These are phyloP conservation scores for Habrosyne pyritoides DNA, from an alignment of 2,888 invertebrate species.

Conservation along the genomic window DNA sequence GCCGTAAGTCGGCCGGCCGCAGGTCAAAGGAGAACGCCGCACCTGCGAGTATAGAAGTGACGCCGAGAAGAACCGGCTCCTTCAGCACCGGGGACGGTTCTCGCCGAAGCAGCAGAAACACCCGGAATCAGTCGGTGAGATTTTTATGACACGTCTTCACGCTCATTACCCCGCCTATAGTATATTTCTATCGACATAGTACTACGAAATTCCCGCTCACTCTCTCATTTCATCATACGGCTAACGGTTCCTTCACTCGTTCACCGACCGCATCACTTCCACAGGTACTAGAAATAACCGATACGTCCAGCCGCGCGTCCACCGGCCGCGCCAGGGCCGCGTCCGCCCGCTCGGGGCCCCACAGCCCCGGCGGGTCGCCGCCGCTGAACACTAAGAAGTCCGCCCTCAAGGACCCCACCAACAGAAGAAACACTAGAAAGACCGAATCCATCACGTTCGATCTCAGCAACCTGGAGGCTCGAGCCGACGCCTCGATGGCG, in stretches of 20 bases:
- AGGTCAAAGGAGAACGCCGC: slow-evolving; percentile 14
- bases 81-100: slow-evolving; percentile 7
- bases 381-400: slow-evolving; percentile 60
- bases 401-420: slow-evolving; percentile 57
- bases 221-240: no score
- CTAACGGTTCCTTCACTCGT: no score
- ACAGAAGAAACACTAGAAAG: slow-evolving; percentile 49
- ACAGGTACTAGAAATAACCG: slow-evolving; percentile 45
- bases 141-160: no score
- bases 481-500: slow-evolving; percentile 25
- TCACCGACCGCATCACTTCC: no score
- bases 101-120: slow-evolving; percentile 19
- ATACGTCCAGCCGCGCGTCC: slow-evolving; percentile 31
- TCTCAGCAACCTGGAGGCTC: slow-evolving; percentile 60
- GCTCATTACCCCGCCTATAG: no score
- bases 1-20: slow-evolving; percentile 8
- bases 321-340: slow-evolving; percentile 20
- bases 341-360: slow-evolving; percentile 22
- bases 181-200: slow-evolving; percentile 8
- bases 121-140: slow-evolving; percentile 26
- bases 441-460: slow-evolving; percentile 74
- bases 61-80: slow-evolving; percentile 17
- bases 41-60: slow-evolving; percentile 8
- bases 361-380: slow-evolving; percentile 27
- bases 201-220: no score